Conservation (phyloP, 2,113 vertebrate genomes). For the Takifugu bimaculatus region DNA sequence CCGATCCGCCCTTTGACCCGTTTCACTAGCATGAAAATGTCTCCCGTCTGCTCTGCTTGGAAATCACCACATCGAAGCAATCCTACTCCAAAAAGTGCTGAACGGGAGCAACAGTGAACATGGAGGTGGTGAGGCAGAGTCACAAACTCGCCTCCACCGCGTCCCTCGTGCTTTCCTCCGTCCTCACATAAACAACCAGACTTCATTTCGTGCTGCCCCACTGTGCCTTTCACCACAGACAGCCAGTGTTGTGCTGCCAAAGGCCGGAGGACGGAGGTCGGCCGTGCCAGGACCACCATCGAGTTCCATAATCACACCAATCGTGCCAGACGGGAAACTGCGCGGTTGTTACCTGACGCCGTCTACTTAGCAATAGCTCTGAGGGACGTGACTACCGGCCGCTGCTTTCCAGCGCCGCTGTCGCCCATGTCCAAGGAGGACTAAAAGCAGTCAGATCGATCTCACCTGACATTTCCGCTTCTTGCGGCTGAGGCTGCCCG, state of each 20-base stretch:
- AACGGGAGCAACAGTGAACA: not conserved
- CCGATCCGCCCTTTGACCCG: slow-evolving; percentile 27
- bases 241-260: slow-evolving; percentile 58
- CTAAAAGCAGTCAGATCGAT: not conserved
- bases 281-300: slow-evolving; percentile 46
- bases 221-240: slow-evolving; percentile 50
- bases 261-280: slow-evolving; percentile 44
- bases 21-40: slow-evolving; percentile 29
- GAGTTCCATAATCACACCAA: slow-evolving; percentile 33
- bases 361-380: slow-evolving; percentile 20
- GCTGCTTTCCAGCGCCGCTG: too few relatives aligned
- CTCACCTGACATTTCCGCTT: slow-evolving; percentile 89
- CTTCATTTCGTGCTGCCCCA: slow-evolving; percentile 52
- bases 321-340: slow-evolving; percentile 30
- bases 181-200: slow-evolving; percentile 14
- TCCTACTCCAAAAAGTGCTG: not conserved
- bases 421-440: too few relatives aligned
- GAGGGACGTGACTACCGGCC: not conserved
- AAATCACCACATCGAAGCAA: not conserved
- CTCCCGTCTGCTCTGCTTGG: not conserved
- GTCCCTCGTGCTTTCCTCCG: slow-evolving; percentile 15
- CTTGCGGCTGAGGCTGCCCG: slow-evolving; percentile 90
- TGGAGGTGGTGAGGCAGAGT: not conserved
- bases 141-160: not conserved
- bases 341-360: slow-evolving; percentile 12